phyloP scores from a whole-genome alignment of 2,113 vertebrate genomes.

The Vanacampus margaritifer region DNA sequence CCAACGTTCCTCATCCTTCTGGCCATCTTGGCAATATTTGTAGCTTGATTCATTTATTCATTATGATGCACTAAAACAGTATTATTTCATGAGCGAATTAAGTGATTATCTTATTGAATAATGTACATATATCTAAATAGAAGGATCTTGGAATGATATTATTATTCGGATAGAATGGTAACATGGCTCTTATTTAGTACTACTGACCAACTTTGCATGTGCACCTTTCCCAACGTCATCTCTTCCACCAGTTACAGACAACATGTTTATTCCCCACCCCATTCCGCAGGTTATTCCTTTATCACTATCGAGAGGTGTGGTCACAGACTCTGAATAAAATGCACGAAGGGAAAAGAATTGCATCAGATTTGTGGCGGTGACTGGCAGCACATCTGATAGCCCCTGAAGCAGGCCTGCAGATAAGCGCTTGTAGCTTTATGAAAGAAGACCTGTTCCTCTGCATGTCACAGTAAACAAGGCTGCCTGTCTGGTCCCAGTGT shows the following conservation, averaged over 20 bases:
- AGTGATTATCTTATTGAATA: not conserved
- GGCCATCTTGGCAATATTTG: not conserved
- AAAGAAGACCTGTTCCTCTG: slow-evolving; percentile 59
- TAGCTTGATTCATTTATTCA: not conserved
- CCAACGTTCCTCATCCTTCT: not conserved
- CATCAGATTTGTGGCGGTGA: slow-evolving; percentile 68
- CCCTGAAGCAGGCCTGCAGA: slow-evolving; percentile 60
- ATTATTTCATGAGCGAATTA: not conserved
- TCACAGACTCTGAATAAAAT: slow-evolving; percentile 58
- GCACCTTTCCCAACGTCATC: slow-evolving; percentile 57
- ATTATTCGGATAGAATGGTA: too few relatives aligned
- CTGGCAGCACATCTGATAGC: slow-evolving; percentile 72
- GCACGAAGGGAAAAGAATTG: slow-evolving; percentile 52
- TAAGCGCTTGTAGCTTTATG: slow-evolving; percentile 66
- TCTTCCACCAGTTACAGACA: slow-evolving; percentile 52
- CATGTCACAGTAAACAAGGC: slow-evolving; percentile 61
- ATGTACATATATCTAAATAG: not conserved
- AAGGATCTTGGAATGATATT: not conserved
- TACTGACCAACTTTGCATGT: slow-evolving; percentile 2
- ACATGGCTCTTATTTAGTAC: not conserved
- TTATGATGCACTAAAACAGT: not conserved
- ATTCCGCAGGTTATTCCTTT: slow-evolving; percentile 65
- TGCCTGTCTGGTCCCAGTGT: slow-evolving; percentile 37
- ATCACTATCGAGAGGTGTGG: slow-evolving; percentile 55
- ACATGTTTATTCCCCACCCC: slow-evolving; percentile 63